Conservation (phyloP, 2,797 vertebrate genomes). For the Etheostoma nigrum region DNA sequence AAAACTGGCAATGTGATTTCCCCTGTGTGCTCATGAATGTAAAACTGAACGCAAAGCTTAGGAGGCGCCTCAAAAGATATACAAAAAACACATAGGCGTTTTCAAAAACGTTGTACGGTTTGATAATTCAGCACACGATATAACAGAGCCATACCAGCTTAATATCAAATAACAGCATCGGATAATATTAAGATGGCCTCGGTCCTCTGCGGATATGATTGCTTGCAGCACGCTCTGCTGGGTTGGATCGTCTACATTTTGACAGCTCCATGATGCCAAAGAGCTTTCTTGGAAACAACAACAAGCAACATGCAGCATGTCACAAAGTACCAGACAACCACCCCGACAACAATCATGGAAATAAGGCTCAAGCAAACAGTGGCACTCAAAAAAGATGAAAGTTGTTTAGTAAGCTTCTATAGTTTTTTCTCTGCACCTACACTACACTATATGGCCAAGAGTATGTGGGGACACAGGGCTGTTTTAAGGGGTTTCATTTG, state of each 20-base stretch:
- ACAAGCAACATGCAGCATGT: conserved; percentile 15
- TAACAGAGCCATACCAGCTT: not conserved
- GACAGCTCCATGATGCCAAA: conserved; percentile 48
- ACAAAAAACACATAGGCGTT: not conserved
- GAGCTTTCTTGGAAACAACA: conserved; percentile 17
- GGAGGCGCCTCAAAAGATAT: not conserved
- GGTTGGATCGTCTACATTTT: conserved; percentile 17
- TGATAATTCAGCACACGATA: not conserved
- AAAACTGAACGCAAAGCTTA: not conserved
- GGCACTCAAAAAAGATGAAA: conserved; percentile 16
- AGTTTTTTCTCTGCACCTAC: not conserved
- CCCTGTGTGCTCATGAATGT: not conserved
- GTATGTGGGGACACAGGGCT: not conserved
- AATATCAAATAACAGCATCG: not conserved
- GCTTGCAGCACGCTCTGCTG: conserved; percentile 36
- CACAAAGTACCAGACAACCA: conserved; percentile 19
- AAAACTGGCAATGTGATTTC: not conserved
- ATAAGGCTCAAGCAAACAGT: not conserved
- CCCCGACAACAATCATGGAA: conserved; percentile 5
- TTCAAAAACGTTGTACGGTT: not conserved
- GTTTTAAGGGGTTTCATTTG: not conserved
- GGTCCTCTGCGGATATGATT: conserved; percentile 9
- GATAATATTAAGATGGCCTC: conserved; percentile 31
- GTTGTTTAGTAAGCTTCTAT: not conserved
- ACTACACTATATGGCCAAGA: too few species aligned